Conservation (phyloP, 2,888 invertebrate genomes). For the Macaria notata region DNA sequence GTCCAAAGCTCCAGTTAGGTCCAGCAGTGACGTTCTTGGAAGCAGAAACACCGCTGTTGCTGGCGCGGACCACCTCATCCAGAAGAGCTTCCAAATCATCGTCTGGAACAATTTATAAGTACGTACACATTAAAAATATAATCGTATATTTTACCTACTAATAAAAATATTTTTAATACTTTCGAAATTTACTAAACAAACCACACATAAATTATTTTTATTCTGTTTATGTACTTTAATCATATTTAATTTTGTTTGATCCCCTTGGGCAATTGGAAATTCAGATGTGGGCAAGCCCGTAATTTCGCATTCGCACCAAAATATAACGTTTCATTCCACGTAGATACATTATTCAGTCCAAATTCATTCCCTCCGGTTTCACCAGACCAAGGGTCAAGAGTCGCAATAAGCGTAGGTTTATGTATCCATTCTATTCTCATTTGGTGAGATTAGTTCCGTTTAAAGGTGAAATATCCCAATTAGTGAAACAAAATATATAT, state of each 20-base stretch:
- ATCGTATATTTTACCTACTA: too few species aligned
- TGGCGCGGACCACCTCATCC: slow-evolving; percentile 87
- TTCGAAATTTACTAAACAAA: too few species aligned
- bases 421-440: too few species aligned
- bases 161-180: too few species aligned
- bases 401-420: too few species aligned
- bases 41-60: slow-evolving; percentile 90
- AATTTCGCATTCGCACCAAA: slow-evolving; percentile 18
- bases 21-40: slow-evolving; percentile 88
- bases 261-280: background rate
- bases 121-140: too few species aligned
- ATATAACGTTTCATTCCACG: slow-evolving; percentile 37
- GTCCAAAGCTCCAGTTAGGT: slow-evolving; percentile 95
- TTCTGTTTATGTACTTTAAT: too few species aligned
- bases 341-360: slow-evolving; percentile 37
- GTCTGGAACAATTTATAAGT: slow-evolving; percentile 72
- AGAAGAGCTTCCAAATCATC: slow-evolving; percentile 88
- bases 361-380: slow-evolving; percentile 5
- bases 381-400: background rate
- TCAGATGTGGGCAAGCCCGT: slow-evolving; percentile 4
- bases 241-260: too few species aligned
- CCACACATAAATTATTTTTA: too few species aligned
- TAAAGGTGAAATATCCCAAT: too few species aligned
- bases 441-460: too few species aligned
- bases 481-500: too few species aligned